A percentile compares a stretch with the other conserved stretches of the same genome.
Conservation (phyloP, 2,113 vertebrate genomes). For the Cygnus atratus region DNA sequence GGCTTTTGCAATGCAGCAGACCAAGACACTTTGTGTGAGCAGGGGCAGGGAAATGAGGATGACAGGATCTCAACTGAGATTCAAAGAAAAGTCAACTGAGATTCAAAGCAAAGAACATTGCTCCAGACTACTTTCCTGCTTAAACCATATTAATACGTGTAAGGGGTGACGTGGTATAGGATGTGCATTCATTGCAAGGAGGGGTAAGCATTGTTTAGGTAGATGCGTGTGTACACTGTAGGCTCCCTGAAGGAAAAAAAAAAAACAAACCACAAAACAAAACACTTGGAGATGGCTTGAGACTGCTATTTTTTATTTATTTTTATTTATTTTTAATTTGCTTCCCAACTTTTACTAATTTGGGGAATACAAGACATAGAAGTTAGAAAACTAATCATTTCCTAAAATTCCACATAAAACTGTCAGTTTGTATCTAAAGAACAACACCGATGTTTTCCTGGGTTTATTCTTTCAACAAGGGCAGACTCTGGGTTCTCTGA, state of each 20-base stretch:
- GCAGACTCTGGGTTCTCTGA: rapidly evolving
- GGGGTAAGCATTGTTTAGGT: background rate
- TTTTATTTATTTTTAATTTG: background rate
- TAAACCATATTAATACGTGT: background rate
- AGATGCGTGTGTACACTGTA: rapidly evolving
- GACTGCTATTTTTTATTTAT: background rate
- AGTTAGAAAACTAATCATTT: background rate
- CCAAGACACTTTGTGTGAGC: background rate
- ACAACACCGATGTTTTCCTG: background rate
- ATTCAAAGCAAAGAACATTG: background rate
- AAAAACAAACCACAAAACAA: too few relatives aligned
- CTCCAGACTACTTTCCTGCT: background rate
- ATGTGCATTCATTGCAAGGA: background rate
- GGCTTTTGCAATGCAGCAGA: background rate
- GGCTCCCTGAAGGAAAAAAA: too few relatives aligned
- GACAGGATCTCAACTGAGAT: background rate
- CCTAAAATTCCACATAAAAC: background rate
- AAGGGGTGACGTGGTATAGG: background rate
- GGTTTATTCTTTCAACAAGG: background rate
- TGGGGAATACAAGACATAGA: background rate
- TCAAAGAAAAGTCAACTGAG: background rate
- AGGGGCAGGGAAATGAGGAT: background rate
- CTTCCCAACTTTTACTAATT: background rate
- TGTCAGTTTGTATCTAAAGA: background rate
- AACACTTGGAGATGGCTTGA: background rate